A percentile compares a stretch with the other conserved stretches of the same genome.
Conservation (phyloP, 2,888 invertebrate genomes). For the Argynnis bischoffii region DNA sequence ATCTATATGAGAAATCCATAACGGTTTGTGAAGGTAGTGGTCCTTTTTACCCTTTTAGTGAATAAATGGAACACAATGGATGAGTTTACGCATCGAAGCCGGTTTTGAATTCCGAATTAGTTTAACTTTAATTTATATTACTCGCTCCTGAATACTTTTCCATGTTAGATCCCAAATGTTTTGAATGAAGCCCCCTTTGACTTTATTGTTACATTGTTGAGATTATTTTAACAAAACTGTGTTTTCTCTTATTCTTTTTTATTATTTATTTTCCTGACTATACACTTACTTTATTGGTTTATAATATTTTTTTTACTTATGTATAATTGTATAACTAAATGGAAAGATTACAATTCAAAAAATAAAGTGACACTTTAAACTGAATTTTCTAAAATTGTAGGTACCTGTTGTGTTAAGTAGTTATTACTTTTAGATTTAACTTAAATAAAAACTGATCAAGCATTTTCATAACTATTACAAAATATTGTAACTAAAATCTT, state of each 20-base stretch:
- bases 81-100: constrained; percentile 38
- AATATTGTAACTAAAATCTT: too few species aligned
- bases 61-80: constrained; percentile 46
- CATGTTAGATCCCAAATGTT: constrained; percentile 30
- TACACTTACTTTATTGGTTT: too few species aligned
- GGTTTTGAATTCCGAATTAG: constrained; percentile 40
- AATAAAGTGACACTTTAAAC: too few species aligned
- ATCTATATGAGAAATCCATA: constrained; percentile 33
- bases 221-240: constrained; percentile 15
- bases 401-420: too few species aligned
- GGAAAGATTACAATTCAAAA: too few species aligned
- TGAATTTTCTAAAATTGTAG: too few species aligned
- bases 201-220: constrained; percentile 10
- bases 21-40: constrained; percentile 35
- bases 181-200: constrained; percentile 21
- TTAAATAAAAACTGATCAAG: too few species aligned
- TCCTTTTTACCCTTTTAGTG: constrained; percentile 58
- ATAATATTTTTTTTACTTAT: too few species aligned
- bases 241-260: neutral
- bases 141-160: constrained; percentile 35
- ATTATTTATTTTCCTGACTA: neutral
- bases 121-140: constrained; percentile 41
- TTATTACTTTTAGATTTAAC: too few species aligned
- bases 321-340: too few species aligned
- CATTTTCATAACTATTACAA: too few species aligned